Percentiles rank a stretch among this genome's conserved stretches.
Conservation (phyloP, 2,797 vertebrate species). For the Podargus strigoides region DNA sequence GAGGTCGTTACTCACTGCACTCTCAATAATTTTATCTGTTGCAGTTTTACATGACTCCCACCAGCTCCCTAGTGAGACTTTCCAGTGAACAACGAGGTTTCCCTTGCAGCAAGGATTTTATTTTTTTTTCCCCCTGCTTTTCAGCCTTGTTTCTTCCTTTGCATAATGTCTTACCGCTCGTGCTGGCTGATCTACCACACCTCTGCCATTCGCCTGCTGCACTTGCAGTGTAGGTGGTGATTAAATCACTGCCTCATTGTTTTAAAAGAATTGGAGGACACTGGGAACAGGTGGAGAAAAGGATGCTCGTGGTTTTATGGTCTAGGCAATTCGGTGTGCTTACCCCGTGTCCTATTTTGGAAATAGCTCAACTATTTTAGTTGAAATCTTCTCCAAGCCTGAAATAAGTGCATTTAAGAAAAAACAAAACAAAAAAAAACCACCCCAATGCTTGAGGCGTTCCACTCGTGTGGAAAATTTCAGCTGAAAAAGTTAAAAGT, state of each 20-base stretch:
- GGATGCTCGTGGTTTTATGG: neutral
- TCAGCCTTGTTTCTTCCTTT: neutral
- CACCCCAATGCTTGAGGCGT: neutral
- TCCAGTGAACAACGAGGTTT: neutral
- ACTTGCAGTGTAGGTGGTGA: neutral
- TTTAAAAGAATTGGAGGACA: neutral
- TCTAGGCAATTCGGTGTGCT: neutral
- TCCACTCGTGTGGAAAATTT: constrained; percentile 42
- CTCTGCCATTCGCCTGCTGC: neutral
- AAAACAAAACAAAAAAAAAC: neutral
- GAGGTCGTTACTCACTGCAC: neutral
- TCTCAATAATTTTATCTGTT: neutral
- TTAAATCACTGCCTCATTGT: neutral
- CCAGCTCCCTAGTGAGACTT: neutral
- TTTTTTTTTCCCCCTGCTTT: neutral
- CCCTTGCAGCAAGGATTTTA: neutral
- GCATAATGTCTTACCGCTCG: rapidly evolving
- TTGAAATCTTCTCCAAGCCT: constrained; percentile 27
- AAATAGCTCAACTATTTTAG: constrained; percentile 41
- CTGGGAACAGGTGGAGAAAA: neutral
- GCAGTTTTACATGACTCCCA: neutral
- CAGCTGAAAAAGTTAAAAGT: constrained; percentile 34
- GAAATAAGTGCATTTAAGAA: constrained; percentile 37
- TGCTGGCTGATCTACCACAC: neutral
- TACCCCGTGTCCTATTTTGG: constrained; percentile 2